Evolutionary conservation across 2,113 vertebrate genomes (phyloP).

Genomic region (Megalops atlanticus): DNA sequence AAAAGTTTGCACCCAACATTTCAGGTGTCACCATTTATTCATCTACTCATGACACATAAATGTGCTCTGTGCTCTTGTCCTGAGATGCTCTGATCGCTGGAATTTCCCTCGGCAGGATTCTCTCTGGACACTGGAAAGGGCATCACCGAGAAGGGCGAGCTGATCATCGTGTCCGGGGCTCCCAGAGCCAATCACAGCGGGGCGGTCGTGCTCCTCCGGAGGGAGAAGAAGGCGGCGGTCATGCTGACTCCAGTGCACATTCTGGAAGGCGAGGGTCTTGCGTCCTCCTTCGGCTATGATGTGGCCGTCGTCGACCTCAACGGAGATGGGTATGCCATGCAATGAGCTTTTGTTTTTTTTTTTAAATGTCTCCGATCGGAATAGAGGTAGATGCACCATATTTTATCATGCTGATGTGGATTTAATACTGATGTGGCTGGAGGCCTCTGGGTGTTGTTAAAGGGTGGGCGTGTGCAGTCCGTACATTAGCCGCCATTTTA

Average conservation of each 20-base stretch:
- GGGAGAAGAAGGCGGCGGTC: conserved; percentile 36
- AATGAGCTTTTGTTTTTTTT: neutral
- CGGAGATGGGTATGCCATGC: conserved; percentile 77
- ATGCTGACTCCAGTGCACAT: conserved; percentile 72
- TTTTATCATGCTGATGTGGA: no score
- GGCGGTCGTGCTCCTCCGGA: conserved; percentile 86
- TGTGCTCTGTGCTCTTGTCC: neutral
- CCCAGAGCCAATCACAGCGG: conserved; percentile 92
- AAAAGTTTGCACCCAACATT: neutral
- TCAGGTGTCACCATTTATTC: neutral
- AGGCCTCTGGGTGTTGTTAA: neutral
- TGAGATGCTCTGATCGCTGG: neutral
- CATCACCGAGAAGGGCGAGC: conserved; percentile 75
- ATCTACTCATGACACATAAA: neutral
- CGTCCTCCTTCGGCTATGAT: conserved; percentile 96
- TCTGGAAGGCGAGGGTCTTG: conserved; percentile 88
- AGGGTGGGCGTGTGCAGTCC: neutral
- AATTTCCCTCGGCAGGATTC: conserved; percentile 75
- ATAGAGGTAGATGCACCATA: no score
- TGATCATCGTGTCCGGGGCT: conserved; percentile 95
- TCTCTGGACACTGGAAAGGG: conserved; percentile 86
- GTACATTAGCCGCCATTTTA: neutral
- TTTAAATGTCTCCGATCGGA: no score
- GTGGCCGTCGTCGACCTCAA: conserved; percentile 92
- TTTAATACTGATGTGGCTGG: no score